Evolutionary conservation across 2,113 vertebrate genomes (phyloP).

Genomic region (Mesitornis unicolor): DNA sequence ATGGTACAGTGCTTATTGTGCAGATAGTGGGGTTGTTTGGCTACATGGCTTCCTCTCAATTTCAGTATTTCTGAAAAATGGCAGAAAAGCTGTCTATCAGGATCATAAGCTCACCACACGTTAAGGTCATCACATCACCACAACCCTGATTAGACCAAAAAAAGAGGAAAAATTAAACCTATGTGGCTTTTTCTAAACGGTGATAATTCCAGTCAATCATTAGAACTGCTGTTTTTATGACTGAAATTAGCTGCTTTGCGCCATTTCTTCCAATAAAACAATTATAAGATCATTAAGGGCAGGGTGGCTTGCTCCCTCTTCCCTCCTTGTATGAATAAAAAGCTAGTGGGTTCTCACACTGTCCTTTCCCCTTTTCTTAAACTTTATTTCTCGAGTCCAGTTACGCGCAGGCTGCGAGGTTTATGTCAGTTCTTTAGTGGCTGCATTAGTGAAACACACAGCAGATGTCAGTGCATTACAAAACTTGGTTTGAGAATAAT

Average conservation of each 20-base stretch:
- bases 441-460: conserved; percentile 54
- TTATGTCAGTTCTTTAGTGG: neutral
- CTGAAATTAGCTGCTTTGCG: neutral
- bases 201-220: neutral
- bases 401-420: neutral
- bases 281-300: neutral
- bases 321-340: neutral
- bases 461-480: conserved; percentile 70
- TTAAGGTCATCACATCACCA: neutral
- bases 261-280: neutral
- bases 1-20: neutral
- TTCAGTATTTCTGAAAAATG: neutral
- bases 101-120: neutral
- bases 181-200: neutral
- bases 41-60: neutral
- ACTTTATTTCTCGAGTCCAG: fast-evolving
- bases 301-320: neutral
- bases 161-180: neutral
- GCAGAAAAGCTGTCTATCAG: neutral
- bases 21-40: neutral
- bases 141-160: neutral
- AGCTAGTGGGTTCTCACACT: neutral
- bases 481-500: conserved; percentile 10
- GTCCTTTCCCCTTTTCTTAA: neutral
- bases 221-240: neutral